Base-by-base conservation (phyloP, 2,888 invertebrate genomes). In the Tenthredo amoena region DNA sequence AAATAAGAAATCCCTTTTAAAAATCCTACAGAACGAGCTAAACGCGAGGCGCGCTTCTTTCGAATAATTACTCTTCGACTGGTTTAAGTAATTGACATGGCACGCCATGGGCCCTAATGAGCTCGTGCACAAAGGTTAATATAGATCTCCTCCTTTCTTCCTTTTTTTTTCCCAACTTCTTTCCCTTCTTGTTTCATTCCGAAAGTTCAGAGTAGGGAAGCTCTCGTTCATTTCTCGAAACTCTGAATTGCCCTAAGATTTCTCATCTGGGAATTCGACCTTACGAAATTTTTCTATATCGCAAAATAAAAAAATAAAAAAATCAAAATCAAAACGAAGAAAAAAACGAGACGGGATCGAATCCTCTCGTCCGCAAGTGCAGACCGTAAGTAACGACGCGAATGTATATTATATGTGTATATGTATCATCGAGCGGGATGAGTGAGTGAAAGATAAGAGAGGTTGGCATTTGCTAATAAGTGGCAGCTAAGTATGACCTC, bases 31-130 rank as follows among this genome's bases (percentile, higher is more conserved):
- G 9, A 62, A 55, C 18, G 0, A 18, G 18, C 55, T 79, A 79
- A 79, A 79, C 62, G 62, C 62, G 62, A 10, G 58, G 37, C 34
- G 55, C 58, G 58, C 18, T 26, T 4, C 26, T 81, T 31, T 50
- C 83, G 21, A 68, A 83, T 83, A 83, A 83, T 83, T 83, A 83
- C 83, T 83, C 83, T 83, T 83, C 65, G 47, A 83, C 62, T 62
- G 43, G 40, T 62, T 77, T 43, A 71, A 83, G 83, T 81, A 81
- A 81, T 83, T 83, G 83, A 83, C 83, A 31, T 21, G 62, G 37
- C 62, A 26, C 81, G 81, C 81, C 62, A 26, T 26, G 15, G 40
- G 18, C 40, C 34, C 43, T 83, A 83, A 83, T 50, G 83, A 83
- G 83, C 71, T 71, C 40, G 43, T 21, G 81, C 65, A 81, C 81